These are phyloP conservation scores for Aphis craccivora DNA, from an alignment of 1,140 invertebrate species.

Conservation along the genomic window DNA sequence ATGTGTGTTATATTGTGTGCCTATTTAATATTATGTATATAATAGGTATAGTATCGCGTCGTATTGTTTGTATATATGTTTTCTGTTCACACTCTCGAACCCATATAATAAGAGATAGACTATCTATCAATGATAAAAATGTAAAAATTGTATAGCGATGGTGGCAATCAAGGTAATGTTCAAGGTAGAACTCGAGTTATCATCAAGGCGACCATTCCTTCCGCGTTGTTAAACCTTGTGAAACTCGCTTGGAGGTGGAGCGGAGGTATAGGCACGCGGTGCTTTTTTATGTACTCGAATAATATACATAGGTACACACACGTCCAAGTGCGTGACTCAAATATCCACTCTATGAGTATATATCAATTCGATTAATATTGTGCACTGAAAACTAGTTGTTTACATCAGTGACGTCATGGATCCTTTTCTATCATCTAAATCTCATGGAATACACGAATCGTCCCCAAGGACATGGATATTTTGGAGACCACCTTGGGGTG, in stretches of 20 bases:
- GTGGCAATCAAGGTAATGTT: slow-evolving; percentile 56
- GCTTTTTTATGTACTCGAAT: slow-evolving; percentile 27
- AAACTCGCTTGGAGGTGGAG: slow-evolving; percentile 55
- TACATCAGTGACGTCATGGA: slow-evolving; percentile 26
- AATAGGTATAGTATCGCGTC: neutral
- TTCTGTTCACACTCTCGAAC: slow-evolving; percentile 5
- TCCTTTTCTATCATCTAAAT: neutral
- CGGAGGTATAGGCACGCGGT: neutral
- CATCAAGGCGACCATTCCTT: slow-evolving; percentile 57
- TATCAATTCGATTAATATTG: slow-evolving; percentile 25
- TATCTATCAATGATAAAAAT: slow-evolving; percentile 43
- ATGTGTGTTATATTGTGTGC: neutral
- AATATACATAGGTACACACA: neutral
- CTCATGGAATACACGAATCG: neutral
- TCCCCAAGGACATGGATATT: neutral
- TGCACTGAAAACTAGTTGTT: slow-evolving; percentile 42
- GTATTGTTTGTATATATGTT: slow-evolving; percentile 14
- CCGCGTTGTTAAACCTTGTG: slow-evolving; percentile 58
- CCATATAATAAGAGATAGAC: slow-evolving; percentile 24
- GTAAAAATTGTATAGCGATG: slow-evolving; percentile 42
- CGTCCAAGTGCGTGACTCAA: slow-evolving; percentile 44
- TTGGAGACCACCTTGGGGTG: slow-evolving; percentile 31
- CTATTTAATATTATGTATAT: neutral
- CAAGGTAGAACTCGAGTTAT: slow-evolving; percentile 53
- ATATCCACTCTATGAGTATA: neutral